Evolutionary conservation across 2,888 invertebrate genomes (phyloP).

Genomic region (Neocrepidodera transversa): DNA sequence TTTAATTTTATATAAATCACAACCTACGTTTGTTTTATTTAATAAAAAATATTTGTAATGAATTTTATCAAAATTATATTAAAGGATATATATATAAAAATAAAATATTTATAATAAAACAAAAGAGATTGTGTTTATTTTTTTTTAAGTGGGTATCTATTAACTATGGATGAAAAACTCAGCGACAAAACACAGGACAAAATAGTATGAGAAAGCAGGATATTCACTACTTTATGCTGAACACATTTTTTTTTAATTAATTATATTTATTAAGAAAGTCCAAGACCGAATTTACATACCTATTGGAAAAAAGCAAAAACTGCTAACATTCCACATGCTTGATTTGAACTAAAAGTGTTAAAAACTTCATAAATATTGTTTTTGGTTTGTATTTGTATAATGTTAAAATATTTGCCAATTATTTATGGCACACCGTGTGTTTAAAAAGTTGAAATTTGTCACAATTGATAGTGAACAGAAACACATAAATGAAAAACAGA

Average conservation of each 20-base stretch:
- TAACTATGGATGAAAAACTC: conserved; percentile 22
- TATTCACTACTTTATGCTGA: conserved; percentile 20
- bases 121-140: conserved; percentile 1
- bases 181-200: conserved; percentile 24
- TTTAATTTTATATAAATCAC: too few species aligned
- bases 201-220: conserved; percentile 27
- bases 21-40: too few species aligned
- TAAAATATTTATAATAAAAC: too few species aligned
- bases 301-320: conserved; percentile 23
- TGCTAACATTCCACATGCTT: conserved; percentile 30
- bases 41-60: too few species aligned
- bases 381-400: not conserved
- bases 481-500: too few species aligned
- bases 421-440: too few species aligned
- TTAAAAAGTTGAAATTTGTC: too few species aligned
- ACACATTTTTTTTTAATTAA: not conserved
- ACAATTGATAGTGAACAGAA: too few species aligned
- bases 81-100: too few species aligned
- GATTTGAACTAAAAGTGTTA: conserved; percentile 23
- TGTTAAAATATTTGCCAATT: not conserved
- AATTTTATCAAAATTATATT: too few species aligned
- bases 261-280: conserved; percentile 3
- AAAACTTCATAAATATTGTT: not conserved
- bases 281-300: conserved; percentile 22
- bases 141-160: conserved; percentile 2